These are phyloP conservation scores for Lysandra bellargus DNA, from an alignment of 2,888 invertebrate species.

Conservation along the genomic window DNA sequence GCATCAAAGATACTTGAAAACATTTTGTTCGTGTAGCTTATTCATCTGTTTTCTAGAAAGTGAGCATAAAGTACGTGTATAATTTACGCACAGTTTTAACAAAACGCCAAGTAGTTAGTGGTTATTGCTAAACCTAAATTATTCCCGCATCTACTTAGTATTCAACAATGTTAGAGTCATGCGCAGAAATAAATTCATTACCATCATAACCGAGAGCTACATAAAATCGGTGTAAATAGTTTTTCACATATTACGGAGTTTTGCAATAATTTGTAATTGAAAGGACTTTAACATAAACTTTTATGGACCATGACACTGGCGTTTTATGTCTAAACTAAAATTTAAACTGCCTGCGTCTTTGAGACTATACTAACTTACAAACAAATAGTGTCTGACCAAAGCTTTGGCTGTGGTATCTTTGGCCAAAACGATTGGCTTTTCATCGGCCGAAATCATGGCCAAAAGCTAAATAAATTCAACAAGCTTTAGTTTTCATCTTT, in stretches of 20 bases:
- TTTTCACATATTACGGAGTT: slow-evolving; percentile 60
- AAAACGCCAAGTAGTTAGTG: slow-evolving; percentile 7
- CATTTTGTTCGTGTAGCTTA: not conserved
- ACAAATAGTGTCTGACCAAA: not conserved
- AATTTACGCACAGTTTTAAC: not conserved
- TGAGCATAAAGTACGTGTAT: not conserved
- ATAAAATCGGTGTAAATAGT: slow-evolving; percentile 47
- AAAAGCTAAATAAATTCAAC: not conserved
- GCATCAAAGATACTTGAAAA: not conserved
- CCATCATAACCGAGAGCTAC: slow-evolving; percentile 33
- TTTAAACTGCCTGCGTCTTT: not conserved
- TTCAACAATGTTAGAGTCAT: slow-evolving; percentile 25
- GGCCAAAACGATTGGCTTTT: not conserved
- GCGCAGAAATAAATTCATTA: slow-evolving; percentile 31
- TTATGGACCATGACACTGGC: slow-evolving; percentile 24
- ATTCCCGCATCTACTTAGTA: slow-evolving; percentile 9
- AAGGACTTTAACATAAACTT: slow-evolving; percentile 52
- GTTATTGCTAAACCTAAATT: slow-evolving; percentile 14
- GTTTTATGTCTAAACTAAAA: slow-evolving; percentile 29
- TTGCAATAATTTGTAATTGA: slow-evolving; percentile 78
- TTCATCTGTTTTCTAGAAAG: not conserved
- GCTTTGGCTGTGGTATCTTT: no score
- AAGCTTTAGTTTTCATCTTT: not conserved
- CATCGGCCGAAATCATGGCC: not conserved
- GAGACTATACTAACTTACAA: not conserved